These are phyloP conservation scores for Gulo gulo DNA, from an alignment of 2,113 vertebrate species.

Conservation along the genomic window DNA sequence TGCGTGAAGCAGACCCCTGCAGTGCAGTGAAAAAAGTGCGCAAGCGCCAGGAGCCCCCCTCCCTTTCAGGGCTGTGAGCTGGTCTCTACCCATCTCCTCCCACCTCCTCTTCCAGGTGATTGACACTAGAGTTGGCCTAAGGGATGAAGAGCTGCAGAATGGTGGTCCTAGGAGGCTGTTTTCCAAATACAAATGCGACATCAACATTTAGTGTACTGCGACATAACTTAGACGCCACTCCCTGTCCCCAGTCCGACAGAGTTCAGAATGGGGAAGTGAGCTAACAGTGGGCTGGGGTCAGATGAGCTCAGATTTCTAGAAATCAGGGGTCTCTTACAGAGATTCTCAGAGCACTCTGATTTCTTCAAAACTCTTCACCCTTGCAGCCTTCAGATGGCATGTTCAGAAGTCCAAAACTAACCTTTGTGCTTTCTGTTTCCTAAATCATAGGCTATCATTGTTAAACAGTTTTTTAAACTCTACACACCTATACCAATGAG, in stretches of 20 bases:
- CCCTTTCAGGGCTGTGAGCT: background rate
- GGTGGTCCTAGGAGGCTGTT: background rate
- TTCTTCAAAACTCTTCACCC: background rate
- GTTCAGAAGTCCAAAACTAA: background rate
- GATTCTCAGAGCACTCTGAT: background rate
- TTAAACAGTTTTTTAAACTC: background rate
- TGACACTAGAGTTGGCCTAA: background rate
- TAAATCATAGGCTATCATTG: background rate
- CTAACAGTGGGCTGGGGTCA: background rate
- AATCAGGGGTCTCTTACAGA: background rate
- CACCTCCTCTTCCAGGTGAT: background rate
- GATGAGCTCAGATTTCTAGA: background rate
- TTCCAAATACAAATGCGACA: background rate
- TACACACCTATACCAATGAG: background rate
- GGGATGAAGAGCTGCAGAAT: background rate
- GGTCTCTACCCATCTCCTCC: background rate
- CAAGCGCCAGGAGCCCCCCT: background rate
- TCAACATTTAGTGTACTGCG: background rate
- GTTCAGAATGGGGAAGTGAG: background rate
- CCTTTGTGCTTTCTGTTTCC: background rate
- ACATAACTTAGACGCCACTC: background rate
- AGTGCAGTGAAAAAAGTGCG: conserved; percentile 46
- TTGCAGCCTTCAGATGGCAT: background rate
- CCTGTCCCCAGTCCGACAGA: background rate
- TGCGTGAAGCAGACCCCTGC: conserved; percentile 33